phyloP scores from a whole-genome alignment of 2,113 vertebrate species.

The Crotophaga sulcirostris region DNA sequence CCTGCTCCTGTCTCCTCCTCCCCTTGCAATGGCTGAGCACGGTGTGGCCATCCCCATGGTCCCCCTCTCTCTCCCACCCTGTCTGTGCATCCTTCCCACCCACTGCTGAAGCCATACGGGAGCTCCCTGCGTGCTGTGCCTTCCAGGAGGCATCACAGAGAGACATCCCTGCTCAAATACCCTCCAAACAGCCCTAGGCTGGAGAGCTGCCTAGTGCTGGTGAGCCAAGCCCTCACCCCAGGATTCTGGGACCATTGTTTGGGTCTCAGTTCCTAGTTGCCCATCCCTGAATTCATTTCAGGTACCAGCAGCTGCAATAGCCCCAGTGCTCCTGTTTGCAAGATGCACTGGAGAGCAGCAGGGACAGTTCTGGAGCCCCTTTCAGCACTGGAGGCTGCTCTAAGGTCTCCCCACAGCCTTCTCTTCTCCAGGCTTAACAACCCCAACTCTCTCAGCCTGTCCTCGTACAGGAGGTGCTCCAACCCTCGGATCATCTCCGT shows the following conservation, averaged over 20 bases:
- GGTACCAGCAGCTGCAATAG: not conserved
- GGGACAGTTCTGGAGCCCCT: no score
- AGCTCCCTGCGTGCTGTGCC: not conserved
- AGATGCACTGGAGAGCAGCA: not conserved
- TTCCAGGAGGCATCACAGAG: not conserved
- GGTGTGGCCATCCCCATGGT: accelerated
- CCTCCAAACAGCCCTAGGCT: not conserved
- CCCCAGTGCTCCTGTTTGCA: not conserved
- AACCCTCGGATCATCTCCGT: no score
- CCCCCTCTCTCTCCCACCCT: not conserved
- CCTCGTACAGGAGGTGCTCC: not conserved
- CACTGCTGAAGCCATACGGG: not conserved
- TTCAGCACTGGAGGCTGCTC: no score
- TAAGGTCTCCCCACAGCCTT: no score
- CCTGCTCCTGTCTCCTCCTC: not conserved
- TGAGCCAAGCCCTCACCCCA: not conserved
- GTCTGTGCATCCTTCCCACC: not conserved
- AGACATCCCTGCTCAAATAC: not conserved
- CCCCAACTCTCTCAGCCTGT: not conserved
- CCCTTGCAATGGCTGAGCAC: accelerated
- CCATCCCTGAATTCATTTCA: not conserved
- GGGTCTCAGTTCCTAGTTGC: not conserved
- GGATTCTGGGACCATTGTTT: not conserved
- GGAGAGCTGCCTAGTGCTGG: not conserved
- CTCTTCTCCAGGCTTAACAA: no score